Percentiles rank a stretch among this genome's conserved stretches.
These are phyloP conservation scores for Cryptosula pallasiana DNA, from an alignment of 2,888 invertebrate genomes.

Conservation along the genomic window DNA sequence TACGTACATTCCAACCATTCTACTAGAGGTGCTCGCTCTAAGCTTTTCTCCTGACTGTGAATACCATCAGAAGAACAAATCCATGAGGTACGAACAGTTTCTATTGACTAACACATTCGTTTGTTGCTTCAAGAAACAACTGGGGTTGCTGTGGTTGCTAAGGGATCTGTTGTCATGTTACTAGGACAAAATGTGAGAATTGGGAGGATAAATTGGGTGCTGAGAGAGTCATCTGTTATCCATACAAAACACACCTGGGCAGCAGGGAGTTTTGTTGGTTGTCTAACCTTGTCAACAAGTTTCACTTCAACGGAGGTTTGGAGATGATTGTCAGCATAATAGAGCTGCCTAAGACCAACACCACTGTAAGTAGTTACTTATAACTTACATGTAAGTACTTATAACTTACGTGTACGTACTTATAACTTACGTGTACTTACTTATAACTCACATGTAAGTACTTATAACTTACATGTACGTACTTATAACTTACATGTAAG, in stretches of 20 bases:
- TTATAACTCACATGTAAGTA: no score
- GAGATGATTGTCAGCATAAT: constrained; percentile 13
- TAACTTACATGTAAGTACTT: no score
- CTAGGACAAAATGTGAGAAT: constrained; percentile 27
- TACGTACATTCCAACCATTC: constrained; percentile 39
- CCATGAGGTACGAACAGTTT: constrained; percentile 34
- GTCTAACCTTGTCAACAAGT: constrained; percentile 54
- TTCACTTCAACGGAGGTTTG: constrained; percentile 28
- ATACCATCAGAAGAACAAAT: constrained; percentile 54
- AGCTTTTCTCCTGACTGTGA: constrained; percentile 55
- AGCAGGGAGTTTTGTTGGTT: constrained; percentile 52
- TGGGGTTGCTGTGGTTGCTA: no score
- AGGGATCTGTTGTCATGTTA: neutral
- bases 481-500: no score
- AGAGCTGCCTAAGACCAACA: constrained; percentile 14
- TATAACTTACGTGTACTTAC: no score
- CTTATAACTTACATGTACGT: no score
- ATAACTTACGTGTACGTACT: no score
- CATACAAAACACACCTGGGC: constrained; percentile 27
- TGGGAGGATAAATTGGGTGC: constrained; percentile 50
- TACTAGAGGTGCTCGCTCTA: constrained; percentile 51
- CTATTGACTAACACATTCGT: no score
- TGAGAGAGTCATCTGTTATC: constrained; percentile 31
- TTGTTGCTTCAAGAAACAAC: no score
- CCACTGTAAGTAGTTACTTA: constrained; percentile 12